A percentile compares a stretch with the other conserved stretches of the same genome.
Evolutionary conservation across 2,113 vertebrate genomes (phyloP).

Genomic region (Cardinalis cardinalis): DNA sequence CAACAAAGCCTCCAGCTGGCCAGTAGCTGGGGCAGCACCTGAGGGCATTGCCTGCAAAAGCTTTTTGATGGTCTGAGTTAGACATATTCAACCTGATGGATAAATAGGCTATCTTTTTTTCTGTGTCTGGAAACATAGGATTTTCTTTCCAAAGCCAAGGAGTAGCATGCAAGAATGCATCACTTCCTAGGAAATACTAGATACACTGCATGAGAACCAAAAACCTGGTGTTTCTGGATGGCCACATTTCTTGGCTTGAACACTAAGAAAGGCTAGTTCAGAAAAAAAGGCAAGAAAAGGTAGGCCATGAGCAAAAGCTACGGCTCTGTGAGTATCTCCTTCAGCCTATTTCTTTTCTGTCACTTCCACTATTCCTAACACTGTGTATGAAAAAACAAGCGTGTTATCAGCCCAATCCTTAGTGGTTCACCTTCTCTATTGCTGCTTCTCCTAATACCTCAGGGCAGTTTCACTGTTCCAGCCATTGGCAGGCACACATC

Average conservation of each 20-base stretch:
- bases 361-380: neutral
- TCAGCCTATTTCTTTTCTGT: neutral
- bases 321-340: neutral
- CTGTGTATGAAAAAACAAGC: neutral
- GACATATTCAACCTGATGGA: neutral
- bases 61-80: neutral
- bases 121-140: neutral
- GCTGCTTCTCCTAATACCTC: neutral
- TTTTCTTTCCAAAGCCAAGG: neutral
- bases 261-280: neutral
- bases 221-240: neutral
- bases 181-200: neutral
- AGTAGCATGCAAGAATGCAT: neutral
- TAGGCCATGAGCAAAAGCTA: neutral
- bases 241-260: neutral
- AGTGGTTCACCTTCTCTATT: neutral
- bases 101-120: neutral
- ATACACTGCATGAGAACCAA: neutral
- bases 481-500: neutral
- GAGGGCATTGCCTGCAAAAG: neutral
- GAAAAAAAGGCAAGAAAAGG: neutral
- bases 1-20: neutral
- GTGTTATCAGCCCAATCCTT: neutral
- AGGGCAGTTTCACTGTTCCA: neutral
- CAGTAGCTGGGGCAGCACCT: neutral